These are phyloP conservation scores for Lagopus muta DNA, from an alignment of 2,113 vertebrate genomes.

Conservation along the genomic window DNA sequence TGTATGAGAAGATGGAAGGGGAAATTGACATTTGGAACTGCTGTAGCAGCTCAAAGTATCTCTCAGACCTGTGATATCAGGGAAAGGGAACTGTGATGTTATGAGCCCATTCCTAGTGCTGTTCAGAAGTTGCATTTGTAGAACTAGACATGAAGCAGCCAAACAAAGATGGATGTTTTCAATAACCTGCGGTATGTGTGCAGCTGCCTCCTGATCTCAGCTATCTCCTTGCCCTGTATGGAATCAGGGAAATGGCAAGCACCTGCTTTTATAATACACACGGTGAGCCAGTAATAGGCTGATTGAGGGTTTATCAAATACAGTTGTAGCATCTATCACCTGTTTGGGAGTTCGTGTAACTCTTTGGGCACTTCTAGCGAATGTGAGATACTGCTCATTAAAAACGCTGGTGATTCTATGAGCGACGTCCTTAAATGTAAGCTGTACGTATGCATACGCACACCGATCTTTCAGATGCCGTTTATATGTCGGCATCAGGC, in stretches of 20 bases:
- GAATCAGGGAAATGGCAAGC: background rate
- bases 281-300: background rate
- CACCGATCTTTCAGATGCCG: background rate
- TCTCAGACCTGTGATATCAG: background rate
- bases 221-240: background rate
- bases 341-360: background rate
- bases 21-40: background rate
- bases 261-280: background rate
- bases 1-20: background rate
- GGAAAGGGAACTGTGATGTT: background rate
- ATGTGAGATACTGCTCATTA: background rate
- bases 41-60: background rate
- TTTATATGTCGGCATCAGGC: background rate
- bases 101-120: background rate
- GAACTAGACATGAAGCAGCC: background rate
- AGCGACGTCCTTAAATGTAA: background rate
- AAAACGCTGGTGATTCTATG: background rate
- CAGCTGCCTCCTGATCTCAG: background rate
- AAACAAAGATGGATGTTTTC: background rate
- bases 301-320: background rate
- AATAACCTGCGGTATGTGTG: accelerated
- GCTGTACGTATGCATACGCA: accelerated
- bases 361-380: background rate
- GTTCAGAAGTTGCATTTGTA: background rate
- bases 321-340: background rate